A percentile compares a stretch with the other conserved stretches of the same genome.
These are phyloP conservation scores for Lithobates pipiens DNA, from an alignment of 2,797 vertebrate genomes.

Conservation along the genomic window DNA sequence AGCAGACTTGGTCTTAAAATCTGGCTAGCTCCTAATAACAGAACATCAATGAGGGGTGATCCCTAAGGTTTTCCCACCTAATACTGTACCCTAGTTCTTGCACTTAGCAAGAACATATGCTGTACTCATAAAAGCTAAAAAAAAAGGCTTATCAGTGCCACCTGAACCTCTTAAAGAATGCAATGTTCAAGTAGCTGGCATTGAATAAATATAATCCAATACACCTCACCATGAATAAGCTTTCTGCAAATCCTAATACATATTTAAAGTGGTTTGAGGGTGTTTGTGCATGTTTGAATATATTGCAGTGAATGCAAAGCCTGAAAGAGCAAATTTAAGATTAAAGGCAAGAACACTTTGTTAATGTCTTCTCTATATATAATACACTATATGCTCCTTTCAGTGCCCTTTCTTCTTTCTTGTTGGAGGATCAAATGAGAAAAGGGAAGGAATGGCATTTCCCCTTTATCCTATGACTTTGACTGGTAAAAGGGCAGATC, in stretches of 20 bases:
- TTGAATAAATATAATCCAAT: not conserved
- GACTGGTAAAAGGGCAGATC: constrained; percentile 38
- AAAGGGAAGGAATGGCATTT: constrained; percentile 28
- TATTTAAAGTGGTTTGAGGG: constrained; percentile 29
- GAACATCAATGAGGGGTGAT: too few relatives aligned
- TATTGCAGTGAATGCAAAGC: not conserved
- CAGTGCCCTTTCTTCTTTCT: constrained; percentile 32
- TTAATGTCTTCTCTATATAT: constrained; percentile 32
- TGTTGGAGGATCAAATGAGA: constrained; percentile 28
- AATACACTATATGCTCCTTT: constrained; percentile 14
- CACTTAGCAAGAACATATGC: too few relatives aligned
- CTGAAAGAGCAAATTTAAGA: constrained; percentile 40
- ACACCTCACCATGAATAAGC: not conserved
- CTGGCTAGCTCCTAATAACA: too few relatives aligned
- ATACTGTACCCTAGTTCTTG: too few relatives aligned
- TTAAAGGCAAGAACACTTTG: constrained; percentile 44
- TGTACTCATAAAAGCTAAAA: too few relatives aligned
- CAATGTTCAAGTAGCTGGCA: not conserved
- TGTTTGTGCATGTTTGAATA: constrained; percentile 34
- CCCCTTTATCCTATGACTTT: constrained; percentile 32
- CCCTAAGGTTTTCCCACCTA: too few relatives aligned
- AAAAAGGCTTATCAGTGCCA: not conserved
- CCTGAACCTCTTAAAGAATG: not conserved
- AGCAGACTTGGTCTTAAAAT: too few relatives aligned
- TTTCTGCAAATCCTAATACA: constrained; percentile 19